These are phyloP conservation scores for Tursiops truncatus DNA, from an alignment of 2,113 vertebrate genomes.

Conservation along the genomic window DNA sequence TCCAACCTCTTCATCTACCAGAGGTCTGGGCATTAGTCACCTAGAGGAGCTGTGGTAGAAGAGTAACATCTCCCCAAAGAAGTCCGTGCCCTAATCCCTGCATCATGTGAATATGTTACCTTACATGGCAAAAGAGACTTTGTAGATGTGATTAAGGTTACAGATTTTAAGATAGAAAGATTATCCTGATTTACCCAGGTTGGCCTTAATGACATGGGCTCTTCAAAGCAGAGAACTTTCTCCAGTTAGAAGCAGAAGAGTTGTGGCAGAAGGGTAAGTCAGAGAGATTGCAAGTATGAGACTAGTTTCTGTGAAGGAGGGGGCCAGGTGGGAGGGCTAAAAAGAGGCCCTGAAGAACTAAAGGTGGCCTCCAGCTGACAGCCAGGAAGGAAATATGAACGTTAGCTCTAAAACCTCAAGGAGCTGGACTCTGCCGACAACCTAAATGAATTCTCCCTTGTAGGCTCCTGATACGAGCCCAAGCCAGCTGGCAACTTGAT, in stretches of 20 bases:
- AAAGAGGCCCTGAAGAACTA: background rate
- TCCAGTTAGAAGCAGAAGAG: background rate
- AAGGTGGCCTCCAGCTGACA: background rate
- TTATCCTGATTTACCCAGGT: background rate
- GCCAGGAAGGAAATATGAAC: background rate
- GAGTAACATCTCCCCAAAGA: background rate
- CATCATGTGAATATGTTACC: background rate
- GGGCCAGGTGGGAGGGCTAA: fast-evolving
- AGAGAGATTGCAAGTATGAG: background rate
- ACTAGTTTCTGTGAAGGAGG: background rate
- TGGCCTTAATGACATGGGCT: background rate
- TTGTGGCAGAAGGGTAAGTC: background rate
- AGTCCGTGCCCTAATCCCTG: background rate
- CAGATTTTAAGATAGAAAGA: background rate
- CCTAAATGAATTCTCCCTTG: background rate
- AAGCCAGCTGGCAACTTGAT: background rate
- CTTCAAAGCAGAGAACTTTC: background rate
- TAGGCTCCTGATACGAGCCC: background rate
- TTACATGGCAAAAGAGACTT: background rate
- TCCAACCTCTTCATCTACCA: background rate
- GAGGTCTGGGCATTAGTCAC: background rate
- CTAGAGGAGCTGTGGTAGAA: background rate
- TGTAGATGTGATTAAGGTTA: background rate
- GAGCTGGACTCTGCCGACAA: background rate
- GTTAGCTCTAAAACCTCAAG: background rate